Evolutionary conservation across 30 jellyfish, hydroid and myxozoan species (phyloP), one percentile per base, ranked within the genome.

Genomic region (Cassiopea xamachana): DNA sequence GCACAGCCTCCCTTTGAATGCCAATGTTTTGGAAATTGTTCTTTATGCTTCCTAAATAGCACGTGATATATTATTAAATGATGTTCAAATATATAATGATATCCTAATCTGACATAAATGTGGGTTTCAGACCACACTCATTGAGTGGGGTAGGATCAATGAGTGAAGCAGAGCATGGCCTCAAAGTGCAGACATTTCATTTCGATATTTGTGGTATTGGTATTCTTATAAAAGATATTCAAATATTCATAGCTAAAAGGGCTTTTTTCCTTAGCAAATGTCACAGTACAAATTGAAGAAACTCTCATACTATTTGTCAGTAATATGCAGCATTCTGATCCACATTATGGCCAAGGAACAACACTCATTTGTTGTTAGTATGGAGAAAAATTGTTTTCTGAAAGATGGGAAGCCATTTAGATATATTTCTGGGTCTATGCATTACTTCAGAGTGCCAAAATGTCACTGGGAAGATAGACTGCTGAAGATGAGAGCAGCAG

Each of bases 321-420:
- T 64, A 0, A 2, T 64, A 27, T 16, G 74, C 6, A 64, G 74
- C 43, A 64, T 64, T 64, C 19, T 64, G 2, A 13, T 64, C 55
- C 80, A 0, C 0, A 19, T 27, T 1, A 88, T 78, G 95, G 90
- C 82, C 1, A 50, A 82, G 0, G 51, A 1, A 46, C 71, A 82
- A 44, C 82, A 84, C 17, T 91, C 98, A 17, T 95, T 95, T 67
- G 60, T 39, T 10, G 88, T 95, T 70, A 98, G 91, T 64, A 84
- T 81, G 58, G 97, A 87, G 19, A 90, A 79, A 49, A 79, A 95
- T 58, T 79, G 95, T 78, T 95, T 95, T 83, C 80, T 85, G 7
- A 95, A 95, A 88, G 99, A 95, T 76, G 99, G 99, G 12, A 45
- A 89, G 59, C 97, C 99, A 62, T 95, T 91, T 84, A 88, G 98